phyloP scores from a whole-genome alignment of 2,113 vertebrate species.

The Rattus rattus region DNA sequence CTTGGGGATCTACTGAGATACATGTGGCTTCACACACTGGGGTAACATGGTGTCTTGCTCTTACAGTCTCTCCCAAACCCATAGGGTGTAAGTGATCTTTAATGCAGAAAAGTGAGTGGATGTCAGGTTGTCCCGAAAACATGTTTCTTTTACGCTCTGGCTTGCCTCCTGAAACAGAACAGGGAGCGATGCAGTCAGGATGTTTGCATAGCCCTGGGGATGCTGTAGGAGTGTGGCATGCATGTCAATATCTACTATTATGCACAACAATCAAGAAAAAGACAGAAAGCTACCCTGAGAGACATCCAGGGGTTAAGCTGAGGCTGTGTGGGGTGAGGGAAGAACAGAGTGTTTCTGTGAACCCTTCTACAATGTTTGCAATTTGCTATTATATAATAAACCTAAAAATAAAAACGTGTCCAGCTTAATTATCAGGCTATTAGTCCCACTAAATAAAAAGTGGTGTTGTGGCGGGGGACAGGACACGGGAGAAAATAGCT shows the following conservation, averaged over 20 bases:
- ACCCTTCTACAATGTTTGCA: not conserved
- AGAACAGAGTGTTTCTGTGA: not conserved
- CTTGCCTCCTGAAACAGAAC: constrained; percentile 3
- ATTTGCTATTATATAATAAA: constrained; percentile 28
- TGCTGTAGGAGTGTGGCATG: not conserved
- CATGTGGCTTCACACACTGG: not conserved
- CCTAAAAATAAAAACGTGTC: not conserved
- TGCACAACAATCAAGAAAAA: not conserved
- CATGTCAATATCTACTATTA: not conserved
- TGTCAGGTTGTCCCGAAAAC: not conserved
- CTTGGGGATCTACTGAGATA: not conserved
- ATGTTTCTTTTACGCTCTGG: not conserved
- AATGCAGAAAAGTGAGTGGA: not conserved
- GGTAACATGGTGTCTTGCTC: not conserved
- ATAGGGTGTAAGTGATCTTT: not conserved
- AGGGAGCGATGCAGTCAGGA: not conserved
- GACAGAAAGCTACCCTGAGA: not conserved
- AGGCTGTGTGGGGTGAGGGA: not conserved
- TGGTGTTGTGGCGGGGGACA: accelerated
- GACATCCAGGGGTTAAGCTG: not conserved
- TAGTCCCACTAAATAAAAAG: constrained; percentile 19
- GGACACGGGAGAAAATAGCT: not conserved
- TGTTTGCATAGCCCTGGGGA: not conserved
- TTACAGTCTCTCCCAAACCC: not conserved
- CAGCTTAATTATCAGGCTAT: not conserved